phyloP scores from a whole-genome alignment of 2,113 vertebrate genomes.

The Macroglossus sobrinus region DNA sequence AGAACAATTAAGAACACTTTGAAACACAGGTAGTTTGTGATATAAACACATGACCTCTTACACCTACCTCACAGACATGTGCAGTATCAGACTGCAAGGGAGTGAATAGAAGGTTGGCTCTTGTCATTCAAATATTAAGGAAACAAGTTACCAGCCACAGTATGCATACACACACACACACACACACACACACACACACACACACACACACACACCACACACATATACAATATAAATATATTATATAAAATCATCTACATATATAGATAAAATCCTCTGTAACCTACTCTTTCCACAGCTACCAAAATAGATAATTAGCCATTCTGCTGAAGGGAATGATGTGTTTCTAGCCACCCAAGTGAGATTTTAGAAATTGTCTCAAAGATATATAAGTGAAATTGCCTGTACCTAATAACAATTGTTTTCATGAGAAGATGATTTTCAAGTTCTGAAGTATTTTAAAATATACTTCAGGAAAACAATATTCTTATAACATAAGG shows the following conservation, averaged over 20 bases:
- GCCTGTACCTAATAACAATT: background rate
- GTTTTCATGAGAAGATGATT: background rate
- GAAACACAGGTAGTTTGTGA: background rate
- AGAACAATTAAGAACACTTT: background rate
- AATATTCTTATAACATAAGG: background rate
- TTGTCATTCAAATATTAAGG: background rate
- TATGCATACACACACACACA: background rate
- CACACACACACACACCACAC: no score
- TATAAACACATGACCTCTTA: background rate
- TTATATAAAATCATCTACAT: background rate
- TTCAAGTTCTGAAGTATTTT: background rate
- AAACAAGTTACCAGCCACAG: background rate
- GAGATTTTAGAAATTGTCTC: background rate
- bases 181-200: no score
- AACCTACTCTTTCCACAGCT: background rate
- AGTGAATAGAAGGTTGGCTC: background rate
- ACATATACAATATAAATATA: background rate
- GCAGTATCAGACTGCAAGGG: background rate
- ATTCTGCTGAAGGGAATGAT: background rate
- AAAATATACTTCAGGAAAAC: background rate
- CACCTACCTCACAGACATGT: fast-evolving
- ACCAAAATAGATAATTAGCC: background rate
- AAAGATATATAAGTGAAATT: background rate
- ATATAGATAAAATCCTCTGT: background rate
- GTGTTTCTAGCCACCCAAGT: background rate